These are phyloP conservation scores for Seira sanloemensis DNA, from an alignment of 2,888 invertebrate genomes.

Conservation along the genomic window DNA sequence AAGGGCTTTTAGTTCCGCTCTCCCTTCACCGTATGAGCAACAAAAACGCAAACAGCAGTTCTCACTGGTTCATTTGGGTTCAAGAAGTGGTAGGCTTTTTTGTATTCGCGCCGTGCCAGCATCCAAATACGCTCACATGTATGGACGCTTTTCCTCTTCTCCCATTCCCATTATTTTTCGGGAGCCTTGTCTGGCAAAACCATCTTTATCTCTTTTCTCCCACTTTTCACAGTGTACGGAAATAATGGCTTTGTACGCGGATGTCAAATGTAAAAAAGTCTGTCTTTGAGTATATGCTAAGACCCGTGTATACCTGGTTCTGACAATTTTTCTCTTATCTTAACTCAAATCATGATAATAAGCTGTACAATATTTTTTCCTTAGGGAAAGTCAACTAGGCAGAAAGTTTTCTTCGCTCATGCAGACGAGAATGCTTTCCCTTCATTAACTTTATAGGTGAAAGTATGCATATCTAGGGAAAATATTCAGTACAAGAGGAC, in stretches of 20 bases:
- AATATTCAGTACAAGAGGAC: too few species aligned
- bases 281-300: not conserved
- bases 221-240: too few species aligned
- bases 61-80: slow-evolving; percentile 16
- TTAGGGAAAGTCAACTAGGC: not conserved
- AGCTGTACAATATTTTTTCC: not conserved
- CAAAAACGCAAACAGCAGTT: slow-evolving; percentile 24
- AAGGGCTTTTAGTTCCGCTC: slow-evolving; percentile 42
- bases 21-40: slow-evolving; percentile 20
- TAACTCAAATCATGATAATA: not conserved
- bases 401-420: not conserved
- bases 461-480: too few species aligned
- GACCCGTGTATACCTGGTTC: not conserved
- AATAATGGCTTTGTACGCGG: too few species aligned
- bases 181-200: too few species aligned
- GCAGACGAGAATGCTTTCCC: not conserved
- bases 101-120: too few species aligned
- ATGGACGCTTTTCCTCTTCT: too few species aligned
- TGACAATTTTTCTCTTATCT: not conserved
- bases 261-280: not conserved
- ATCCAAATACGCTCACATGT: too few species aligned
- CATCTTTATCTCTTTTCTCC: too few species aligned
- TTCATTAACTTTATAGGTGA: not conserved
- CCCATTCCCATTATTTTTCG: too few species aligned
- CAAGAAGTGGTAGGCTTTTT: not conserved